Evolutionary conservation across 2,113 vertebrate species (phyloP).

Genomic region (human (Homo sapiens)): GRCh38 chr1:217104001-217104500

Average conservation of each 20-base stretch:
- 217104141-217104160: neutral
- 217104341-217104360: neutral
- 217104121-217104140: neutral
- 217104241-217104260: fast-evolving
- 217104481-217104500: neutral
- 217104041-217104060: neutral
- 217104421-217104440: neutral
- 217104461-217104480: neutral
- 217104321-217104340: neutral
- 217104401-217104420: neutral
- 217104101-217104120: neutral
- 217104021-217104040: neutral
- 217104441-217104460: neutral
- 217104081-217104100: neutral
- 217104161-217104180: neutral
- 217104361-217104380: neutral
- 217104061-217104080: neutral
- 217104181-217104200: neutral
- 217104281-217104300: neutral
- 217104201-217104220: neutral
- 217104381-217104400: neutral
- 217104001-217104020: neutral
- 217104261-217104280: neutral
- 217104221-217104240: too few relatives aligned
- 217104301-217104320: neutral